A percentile compares a stretch with the other conserved stretches of the same genome.
Evolutionary conservation across 2,113 vertebrate genomes (phyloP).

Genomic region (Hepsetus odoe): DNA sequence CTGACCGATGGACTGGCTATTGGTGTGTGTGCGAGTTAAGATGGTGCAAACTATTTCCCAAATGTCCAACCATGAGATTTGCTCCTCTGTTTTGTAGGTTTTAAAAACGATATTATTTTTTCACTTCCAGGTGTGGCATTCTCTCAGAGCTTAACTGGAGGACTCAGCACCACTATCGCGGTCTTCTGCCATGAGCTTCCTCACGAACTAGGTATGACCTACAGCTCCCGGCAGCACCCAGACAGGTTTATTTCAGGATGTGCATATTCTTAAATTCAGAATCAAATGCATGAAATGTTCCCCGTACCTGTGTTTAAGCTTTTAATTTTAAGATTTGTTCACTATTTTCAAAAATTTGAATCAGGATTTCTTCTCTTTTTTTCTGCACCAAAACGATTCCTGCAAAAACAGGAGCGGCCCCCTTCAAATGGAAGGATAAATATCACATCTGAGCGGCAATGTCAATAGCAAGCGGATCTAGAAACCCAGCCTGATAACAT

Average conservation of each 20-base stretch:
- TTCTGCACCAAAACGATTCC: too few species aligned
- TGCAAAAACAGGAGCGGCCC: too few species aligned
- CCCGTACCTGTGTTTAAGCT: too few species aligned
- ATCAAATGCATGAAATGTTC: too few species aligned
- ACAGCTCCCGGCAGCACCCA: neutral
- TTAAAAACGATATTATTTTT: neutral
- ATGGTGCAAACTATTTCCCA: neutral
- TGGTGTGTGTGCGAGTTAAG: conserved; percentile 60
- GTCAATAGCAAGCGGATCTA: too few species aligned
- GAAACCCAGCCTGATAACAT: too few species aligned
- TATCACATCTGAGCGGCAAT: too few species aligned
- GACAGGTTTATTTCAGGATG: too few species aligned
- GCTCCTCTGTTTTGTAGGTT: neutral
- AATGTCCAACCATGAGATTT: neutral
- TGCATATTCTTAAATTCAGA: neutral
- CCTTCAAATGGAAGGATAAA: too few species aligned
- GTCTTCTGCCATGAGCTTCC: conserved; percentile 85
- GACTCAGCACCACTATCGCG: conserved; percentile 81
- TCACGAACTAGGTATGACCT: conserved; percentile 79
- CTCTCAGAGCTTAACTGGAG: conserved; percentile 75
- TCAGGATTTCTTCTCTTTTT: too few species aligned
- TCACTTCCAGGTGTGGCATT: conserved; percentile 77
- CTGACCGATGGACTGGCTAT: conserved; percentile 77
- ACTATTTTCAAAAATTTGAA: too few species aligned
- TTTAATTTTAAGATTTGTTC: too few species aligned